phyloP scores from a whole-genome alignment of 2,797 vertebrate species.

The Lepus townsendii region DNA sequence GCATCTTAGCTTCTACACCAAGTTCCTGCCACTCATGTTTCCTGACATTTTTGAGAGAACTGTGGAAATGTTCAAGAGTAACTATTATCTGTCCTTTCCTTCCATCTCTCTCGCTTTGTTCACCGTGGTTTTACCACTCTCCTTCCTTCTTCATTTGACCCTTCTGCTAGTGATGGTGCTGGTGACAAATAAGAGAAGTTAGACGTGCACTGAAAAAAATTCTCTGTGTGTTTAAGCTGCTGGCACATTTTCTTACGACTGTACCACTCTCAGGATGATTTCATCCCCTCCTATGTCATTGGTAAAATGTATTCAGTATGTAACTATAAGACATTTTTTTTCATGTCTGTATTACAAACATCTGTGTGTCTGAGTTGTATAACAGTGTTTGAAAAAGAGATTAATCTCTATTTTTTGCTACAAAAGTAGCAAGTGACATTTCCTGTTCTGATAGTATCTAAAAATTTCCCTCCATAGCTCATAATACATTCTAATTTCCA shows the following conservation, averaged over 20 bases:
- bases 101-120: not conserved
- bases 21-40: not conserved
- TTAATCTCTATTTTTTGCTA: not conserved
- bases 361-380: not conserved
- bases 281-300: not conserved
- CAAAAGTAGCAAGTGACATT: not conserved
- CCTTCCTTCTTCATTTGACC: not conserved
- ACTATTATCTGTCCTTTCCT: not conserved
- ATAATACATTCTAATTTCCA: not conserved
- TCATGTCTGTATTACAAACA: not conserved
- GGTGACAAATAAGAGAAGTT: not conserved
- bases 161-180: not conserved
- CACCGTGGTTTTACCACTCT: not conserved
- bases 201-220: not conserved
- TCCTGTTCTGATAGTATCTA: not conserved
- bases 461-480: not conserved
- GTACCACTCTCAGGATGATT: not conserved
- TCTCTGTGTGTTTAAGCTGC: conserved; percentile 14
- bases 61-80: not conserved
- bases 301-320: not conserved
- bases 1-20: too few species aligned
- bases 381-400: not conserved
- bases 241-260: not conserved
- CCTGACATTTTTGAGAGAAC: not conserved
- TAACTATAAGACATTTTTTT: not conserved